A percentile compares a stretch with the other conserved stretches of the same genome.
Evolutionary conservation across 2,797 vertebrate genomes (phyloP).

Genomic region (Arctocebus calabarensis): DNA sequence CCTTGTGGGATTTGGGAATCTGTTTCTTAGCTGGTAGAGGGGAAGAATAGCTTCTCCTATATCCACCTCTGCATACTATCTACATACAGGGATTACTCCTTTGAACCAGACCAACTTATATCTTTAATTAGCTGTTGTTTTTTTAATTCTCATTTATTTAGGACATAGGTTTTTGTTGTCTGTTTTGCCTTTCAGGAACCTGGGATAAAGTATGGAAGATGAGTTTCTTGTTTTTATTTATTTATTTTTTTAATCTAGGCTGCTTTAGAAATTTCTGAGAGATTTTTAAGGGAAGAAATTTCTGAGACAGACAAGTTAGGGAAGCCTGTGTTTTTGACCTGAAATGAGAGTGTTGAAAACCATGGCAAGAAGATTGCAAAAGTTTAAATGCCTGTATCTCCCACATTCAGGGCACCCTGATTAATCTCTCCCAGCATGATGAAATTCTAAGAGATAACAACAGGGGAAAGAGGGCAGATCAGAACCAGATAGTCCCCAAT

Average conservation of each 20-base stretch:
- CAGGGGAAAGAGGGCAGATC: not conserved
- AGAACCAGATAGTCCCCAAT: not conserved
- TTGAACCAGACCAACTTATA: conserved; percentile 13
- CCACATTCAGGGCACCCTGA: conserved; percentile 27
- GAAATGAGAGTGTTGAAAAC: conserved; percentile 38
- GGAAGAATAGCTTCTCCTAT: conserved; percentile 31
- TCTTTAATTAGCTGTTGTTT: conserved; percentile 45
- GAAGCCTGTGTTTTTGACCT: not conserved
- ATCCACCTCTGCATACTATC: not conserved
- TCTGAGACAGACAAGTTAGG: conserved; percentile 53
- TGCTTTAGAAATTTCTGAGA: conserved; percentile 58
- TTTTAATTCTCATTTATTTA: conserved; percentile 52
- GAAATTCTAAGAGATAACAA: conserved; percentile 41
- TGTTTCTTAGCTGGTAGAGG: conserved; percentile 8
- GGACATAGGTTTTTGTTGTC: conserved; percentile 48
- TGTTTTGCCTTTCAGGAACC: conserved; percentile 50
- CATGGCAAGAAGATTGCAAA: not conserved
- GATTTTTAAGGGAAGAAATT: conserved; percentile 45
- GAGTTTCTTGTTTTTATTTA: conserved; percentile 34
- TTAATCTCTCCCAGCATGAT: conserved; percentile 20
- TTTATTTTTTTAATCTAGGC: not conserved
- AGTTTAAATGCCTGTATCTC: conserved; percentile 45
- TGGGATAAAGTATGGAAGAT: conserved; percentile 11
- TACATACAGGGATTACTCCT: not conserved
- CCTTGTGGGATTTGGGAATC: conserved; percentile 13